A percentile compares a stretch with the other conserved stretches of the same genome.
Evolutionary conservation across 1,140 invertebrate genomes (phyloP).

Genomic region (Drosophila subpulchrella): DNA sequence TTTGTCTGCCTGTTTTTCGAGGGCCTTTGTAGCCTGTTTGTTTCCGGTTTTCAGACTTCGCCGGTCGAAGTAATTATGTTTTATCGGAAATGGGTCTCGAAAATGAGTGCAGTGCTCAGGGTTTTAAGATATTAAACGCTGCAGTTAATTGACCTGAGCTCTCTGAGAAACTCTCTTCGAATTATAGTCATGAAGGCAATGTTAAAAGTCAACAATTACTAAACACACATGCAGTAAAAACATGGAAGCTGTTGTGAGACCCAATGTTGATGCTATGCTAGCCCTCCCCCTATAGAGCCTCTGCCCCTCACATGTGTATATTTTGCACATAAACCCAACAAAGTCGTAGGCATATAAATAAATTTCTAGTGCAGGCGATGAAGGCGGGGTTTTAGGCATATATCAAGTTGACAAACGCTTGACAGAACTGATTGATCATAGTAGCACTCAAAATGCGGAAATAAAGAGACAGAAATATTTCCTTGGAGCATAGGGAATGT

Average conservation of each 20-base stretch:
- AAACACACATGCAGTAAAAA: slow-evolving; percentile 13
- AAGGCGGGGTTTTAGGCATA: slow-evolving; percentile 2
- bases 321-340: slow-evolving; percentile 25
- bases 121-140: slow-evolving; percentile 22
- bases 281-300: too few relatives aligned
- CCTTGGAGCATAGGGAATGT: too few relatives aligned
- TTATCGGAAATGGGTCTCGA: slow-evolving; percentile 37
- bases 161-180: background rate
- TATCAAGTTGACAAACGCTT: slow-evolving; percentile 39
- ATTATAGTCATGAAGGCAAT: background rate
- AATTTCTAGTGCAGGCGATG: slow-evolving; percentile 7
- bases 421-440: slow-evolving; percentile 39
- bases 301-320: background rate
- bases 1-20: slow-evolving; percentile 45
- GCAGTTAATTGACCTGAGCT: slow-evolving; percentile 8
- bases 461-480: slow-evolving; percentile 13
- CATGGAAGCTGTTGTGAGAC: slow-evolving; percentile 7
- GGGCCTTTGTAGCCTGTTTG: slow-evolving; percentile 34
- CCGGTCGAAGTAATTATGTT: slow-evolving; percentile 52
- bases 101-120: slow-evolving; percentile 9
- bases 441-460: slow-evolving; percentile 13
- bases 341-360: slow-evolving; percentile 13
- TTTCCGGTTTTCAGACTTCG: slow-evolving; percentile 16
- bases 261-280: slow-evolving; percentile 4
- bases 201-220: background rate